phyloP scores from a whole-genome alignment of 92 coral and sea anemone species.

The Phenganax stokvisi region DNA sequence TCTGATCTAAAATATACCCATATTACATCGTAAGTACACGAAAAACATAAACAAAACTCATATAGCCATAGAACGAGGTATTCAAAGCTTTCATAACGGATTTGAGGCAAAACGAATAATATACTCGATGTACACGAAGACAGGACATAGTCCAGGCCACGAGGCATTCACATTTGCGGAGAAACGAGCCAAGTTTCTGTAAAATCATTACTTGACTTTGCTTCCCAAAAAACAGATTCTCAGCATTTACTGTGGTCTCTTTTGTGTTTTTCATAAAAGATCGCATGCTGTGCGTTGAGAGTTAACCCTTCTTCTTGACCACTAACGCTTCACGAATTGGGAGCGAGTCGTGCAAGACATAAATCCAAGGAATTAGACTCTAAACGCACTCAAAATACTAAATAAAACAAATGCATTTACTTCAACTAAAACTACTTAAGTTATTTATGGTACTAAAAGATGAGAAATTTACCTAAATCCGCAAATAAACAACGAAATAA shows the following conservation, averaged over 20 bases:
- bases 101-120: background rate
- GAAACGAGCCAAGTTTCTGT: no score
- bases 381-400: background rate
- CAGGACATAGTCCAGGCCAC: background rate
- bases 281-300: no score
- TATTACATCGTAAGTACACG: background rate
- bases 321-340: no score
- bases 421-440: background rate
- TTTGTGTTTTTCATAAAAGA: no score
- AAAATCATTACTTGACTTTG: no score
- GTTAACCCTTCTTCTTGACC: no score
- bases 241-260: no score
- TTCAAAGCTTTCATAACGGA: background rate
- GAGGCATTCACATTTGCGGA: background rate
- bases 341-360: no score
- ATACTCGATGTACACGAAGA: background rate
- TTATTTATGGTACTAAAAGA: background rate
- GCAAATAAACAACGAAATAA: constrained; percentile 10
- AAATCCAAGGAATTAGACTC: background rate
- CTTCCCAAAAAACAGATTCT: no score
- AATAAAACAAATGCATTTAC: background rate
- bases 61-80: background rate
- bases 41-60: background rate
- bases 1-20: no score
- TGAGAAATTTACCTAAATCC: constrained; percentile 18